A percentile compares a stretch with the other conserved stretches of the same genome.
Conservation (phyloP, 2,888 invertebrate genomes). For the Coecobrya sp. region DNA sequence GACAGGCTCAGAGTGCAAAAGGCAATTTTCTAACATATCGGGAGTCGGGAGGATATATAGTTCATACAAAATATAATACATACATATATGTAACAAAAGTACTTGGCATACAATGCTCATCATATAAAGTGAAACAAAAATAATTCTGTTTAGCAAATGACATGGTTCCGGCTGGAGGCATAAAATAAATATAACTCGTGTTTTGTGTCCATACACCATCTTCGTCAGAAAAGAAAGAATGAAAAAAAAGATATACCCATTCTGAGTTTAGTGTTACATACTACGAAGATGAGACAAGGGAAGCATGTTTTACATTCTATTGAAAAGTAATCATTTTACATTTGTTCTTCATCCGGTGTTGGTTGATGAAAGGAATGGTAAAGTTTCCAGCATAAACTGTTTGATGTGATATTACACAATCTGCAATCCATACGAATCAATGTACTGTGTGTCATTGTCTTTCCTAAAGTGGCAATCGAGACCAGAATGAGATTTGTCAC, state of each 20-base stretch:
- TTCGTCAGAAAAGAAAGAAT: neutral
- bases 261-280: neutral
- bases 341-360: slow-evolving; percentile 52
- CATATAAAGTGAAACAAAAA: neutral
- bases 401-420: no score
- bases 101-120: neutral
- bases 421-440: no score
- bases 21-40: neutral
- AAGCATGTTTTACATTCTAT: neutral
- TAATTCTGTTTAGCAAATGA: no score
- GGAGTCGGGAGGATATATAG: neutral
- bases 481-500: neutral
- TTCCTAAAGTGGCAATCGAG: neutral
- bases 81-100: neutral
- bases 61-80: slow-evolving; percentile 9
- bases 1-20: slow-evolving; percentile 22
- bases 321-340: slow-evolving; percentile 23
- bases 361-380: neutral
- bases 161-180: neutral
- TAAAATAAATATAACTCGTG: neutral
- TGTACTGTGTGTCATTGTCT: neutral
- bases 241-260: slow-evolving; percentile 31
- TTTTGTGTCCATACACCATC: neutral
- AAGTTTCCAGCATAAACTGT: no score
- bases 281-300: neutral